A percentile compares a stretch with the other conserved stretches of the same genome.
phyloP scores from a whole-genome alignment of 2,113 vertebrate genomes.

The Elachura formosa region DNA sequence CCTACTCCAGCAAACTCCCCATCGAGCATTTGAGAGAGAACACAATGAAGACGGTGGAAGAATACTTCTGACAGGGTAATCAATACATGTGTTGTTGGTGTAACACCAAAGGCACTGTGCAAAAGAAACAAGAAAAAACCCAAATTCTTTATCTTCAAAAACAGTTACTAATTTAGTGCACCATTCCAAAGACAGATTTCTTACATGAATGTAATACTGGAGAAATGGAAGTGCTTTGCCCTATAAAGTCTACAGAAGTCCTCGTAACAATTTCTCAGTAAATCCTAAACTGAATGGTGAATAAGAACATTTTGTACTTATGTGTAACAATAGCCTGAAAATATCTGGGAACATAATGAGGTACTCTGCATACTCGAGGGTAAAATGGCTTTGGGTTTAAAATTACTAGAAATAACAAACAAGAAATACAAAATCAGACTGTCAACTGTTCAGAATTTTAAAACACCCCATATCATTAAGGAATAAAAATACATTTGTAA shows the following conservation, averaged over 20 bases:
- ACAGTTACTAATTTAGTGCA: background rate
- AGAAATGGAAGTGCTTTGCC: background rate
- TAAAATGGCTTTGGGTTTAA: background rate
- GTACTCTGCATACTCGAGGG: background rate
- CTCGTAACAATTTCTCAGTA: background rate
- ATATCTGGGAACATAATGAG: background rate
- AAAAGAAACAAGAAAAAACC: background rate
- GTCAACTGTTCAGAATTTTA: background rate
- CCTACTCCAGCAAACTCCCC: conserved; percentile 88
- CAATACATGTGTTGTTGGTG: conserved; percentile 74
- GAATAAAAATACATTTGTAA: background rate
- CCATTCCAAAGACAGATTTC: background rate
- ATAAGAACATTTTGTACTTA: background rate
- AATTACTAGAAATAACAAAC: background rate
- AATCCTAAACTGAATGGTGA: background rate
- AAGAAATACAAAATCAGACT: background rate
- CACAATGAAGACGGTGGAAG: conserved; percentile 78
- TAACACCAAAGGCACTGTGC: conserved; percentile 86
- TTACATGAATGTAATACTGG: background rate
- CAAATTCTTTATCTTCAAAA: background rate
- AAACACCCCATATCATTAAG: accelerated
- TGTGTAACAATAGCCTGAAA: background rate
- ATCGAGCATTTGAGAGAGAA: conserved; percentile 76
- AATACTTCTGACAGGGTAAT: conserved; percentile 82
- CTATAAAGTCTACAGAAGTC: background rate